Percentiles rank a stretch among this genome's conserved stretches.
Conservation (phyloP, 2,888 invertebrate species). For the Scelioninae gen. 1 region DNA sequence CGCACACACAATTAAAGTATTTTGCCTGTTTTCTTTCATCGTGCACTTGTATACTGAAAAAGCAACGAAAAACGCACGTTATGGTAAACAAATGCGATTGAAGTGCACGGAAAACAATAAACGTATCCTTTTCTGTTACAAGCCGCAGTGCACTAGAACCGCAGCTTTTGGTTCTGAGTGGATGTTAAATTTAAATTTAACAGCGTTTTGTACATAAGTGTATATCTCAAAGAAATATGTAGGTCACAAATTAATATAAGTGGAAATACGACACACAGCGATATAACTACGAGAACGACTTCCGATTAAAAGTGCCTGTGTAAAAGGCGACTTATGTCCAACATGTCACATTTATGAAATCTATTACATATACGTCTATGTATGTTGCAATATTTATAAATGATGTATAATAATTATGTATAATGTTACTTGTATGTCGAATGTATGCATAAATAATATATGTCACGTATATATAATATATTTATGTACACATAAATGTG, state of each 20-base stretch:
- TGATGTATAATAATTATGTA: too few species aligned
- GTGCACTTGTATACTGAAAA: slow-evolving; percentile 5
- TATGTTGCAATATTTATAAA: too few species aligned
- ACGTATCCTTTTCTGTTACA: too few species aligned
- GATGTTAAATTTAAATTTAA: neutral
- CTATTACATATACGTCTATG: too few species aligned
- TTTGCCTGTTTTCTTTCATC: slow-evolving; percentile 2
- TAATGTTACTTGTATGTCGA: too few species aligned
- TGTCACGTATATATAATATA: too few species aligned
- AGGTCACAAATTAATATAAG: slow-evolving; percentile 44
- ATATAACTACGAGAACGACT: slow-evolving; percentile 55
- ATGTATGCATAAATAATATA: too few species aligned
- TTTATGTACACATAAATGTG: neutral
- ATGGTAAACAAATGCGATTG: slow-evolving; percentile 11
- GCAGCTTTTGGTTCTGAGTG: too few species aligned
- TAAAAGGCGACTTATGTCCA: too few species aligned
- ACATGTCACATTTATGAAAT: too few species aligned
- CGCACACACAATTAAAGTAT: neutral
- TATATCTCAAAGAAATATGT: slow-evolving; percentile 55
- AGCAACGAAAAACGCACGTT: slow-evolving; percentile 38
- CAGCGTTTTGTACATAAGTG: slow-evolving; percentile 58
- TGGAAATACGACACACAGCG: slow-evolving; percentile 34
- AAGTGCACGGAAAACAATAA: slow-evolving; percentile 11
- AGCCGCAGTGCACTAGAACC: too few species aligned
- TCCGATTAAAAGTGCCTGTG: slow-evolving; percentile 59